These are phyloP conservation scores for Pterophyllum scalare DNA, from an alignment of 2,113 vertebrate species.

Conservation along the genomic window DNA sequence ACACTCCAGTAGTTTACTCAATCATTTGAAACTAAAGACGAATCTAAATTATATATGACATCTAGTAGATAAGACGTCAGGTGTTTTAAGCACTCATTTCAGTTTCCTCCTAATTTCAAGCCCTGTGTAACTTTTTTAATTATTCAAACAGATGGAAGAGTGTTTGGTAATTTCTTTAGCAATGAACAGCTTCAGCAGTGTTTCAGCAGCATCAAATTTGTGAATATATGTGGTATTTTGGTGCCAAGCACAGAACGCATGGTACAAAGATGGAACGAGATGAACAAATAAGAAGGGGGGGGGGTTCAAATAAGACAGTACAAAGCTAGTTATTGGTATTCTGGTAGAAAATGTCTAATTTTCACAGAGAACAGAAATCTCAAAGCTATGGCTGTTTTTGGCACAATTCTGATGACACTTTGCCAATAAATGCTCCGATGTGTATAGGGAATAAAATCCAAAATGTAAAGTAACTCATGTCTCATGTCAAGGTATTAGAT, in stretches of 20 bases:
- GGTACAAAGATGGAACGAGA: conserved; percentile 1
- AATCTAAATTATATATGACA: background rate
- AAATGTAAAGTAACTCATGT: background rate
- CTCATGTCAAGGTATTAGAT: background rate
- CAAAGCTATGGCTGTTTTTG: background rate
- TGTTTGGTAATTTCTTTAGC: background rate
- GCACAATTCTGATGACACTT: background rate
- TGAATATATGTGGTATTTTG: background rate
- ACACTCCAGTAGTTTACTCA: background rate
- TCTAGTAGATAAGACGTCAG: background rate
- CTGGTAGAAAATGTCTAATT: background rate
- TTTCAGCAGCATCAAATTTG: background rate
- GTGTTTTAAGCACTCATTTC: background rate
- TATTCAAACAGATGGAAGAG: background rate
- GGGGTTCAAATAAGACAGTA: background rate
- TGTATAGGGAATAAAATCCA: background rate
- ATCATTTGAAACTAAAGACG: background rate
- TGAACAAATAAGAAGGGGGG: background rate
- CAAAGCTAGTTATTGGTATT: conserved; percentile 1
- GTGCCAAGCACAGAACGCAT: background rate
- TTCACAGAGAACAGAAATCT: background rate
- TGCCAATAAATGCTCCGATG: background rate
- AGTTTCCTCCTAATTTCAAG: background rate
- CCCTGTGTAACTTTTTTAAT: background rate
- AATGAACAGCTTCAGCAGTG: background rate